A percentile compares a stretch with the other conserved stretches of the same genome.
Conservation (phyloP, 2,888 invertebrate genomes). For the Amphipyra tragopoginis region DNA sequence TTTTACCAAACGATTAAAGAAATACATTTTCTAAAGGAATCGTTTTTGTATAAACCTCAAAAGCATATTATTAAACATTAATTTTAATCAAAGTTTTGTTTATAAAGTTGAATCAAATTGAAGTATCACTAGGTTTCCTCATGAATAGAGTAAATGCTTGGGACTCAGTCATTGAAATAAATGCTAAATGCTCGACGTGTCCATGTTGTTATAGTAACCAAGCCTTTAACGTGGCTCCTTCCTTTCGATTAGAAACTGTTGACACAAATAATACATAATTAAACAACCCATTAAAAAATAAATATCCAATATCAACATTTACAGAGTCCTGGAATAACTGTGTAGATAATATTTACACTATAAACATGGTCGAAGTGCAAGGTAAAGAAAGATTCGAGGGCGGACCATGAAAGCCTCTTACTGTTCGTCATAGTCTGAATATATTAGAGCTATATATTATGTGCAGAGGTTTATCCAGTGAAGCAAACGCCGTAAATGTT, state of each 20-base stretch:
- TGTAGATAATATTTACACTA: slow-evolving; percentile 27
- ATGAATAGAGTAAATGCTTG: too few relatives aligned
- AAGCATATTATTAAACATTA: too few relatives aligned
- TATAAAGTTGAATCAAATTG: background rate
- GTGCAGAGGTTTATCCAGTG: slow-evolving; percentile 55
- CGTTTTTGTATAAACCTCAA: too few relatives aligned
- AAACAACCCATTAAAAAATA: background rate
- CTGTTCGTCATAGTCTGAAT: slow-evolving; percentile 72
- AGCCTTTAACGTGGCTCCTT: too few relatives aligned
- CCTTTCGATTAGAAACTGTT: too few relatives aligned
- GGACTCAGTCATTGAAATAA: too few relatives aligned
- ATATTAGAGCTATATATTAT: slow-evolving; percentile 66
- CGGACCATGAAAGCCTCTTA: slow-evolving; percentile 64
- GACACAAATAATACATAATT: background rate
- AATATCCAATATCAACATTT: slow-evolving; percentile 1
- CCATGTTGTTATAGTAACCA: too few relatives aligned
- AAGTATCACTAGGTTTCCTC: background rate
- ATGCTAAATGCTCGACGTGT: too few relatives aligned
- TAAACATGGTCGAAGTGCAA: slow-evolving; percentile 33
- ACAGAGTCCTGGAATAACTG: slow-evolving; percentile 13
- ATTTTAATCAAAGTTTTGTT: background rate
- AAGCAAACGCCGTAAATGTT: slow-evolving; percentile 58
- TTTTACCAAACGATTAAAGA: too few relatives aligned
- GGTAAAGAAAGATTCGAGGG: slow-evolving; percentile 61
- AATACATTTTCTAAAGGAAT: too few relatives aligned